Evolutionary conservation across 1,140 invertebrate species (phyloP), one percentile per base, ranked within the genome.

Genomic region (Drosophila virilis): DNA sequence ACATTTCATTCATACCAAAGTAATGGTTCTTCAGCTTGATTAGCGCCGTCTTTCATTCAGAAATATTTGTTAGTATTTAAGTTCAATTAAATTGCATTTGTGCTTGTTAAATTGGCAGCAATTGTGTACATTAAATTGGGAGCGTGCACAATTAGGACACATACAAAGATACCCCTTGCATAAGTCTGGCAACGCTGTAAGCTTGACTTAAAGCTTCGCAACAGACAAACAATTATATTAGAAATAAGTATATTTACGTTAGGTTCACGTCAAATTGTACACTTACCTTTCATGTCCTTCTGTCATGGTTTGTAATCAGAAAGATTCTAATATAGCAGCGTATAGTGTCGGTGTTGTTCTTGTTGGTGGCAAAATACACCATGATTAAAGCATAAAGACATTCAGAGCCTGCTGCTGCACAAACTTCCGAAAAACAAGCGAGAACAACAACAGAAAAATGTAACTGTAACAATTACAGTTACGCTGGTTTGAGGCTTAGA

Each of bases 201-300:
- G 32, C 70, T 67, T 13, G 38, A 71, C 52, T 75, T 64, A 40
- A 59, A 22, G 22, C 22, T 22, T 2, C 22, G 1, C 22, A 22
- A 22, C 22, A 22, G 22, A 3, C 22, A 22, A 22, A 38, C 10
- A 12, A 6, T 17, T 17, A 67, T 1, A 50, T 37, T 35, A 13
- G 10, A 50, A 37, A 55, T 17, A 22, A 35, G n/a, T 8, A 1
- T 28, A 13, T 33, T 17, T 35, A 35, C 15, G 8, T 6, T 1
- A 8, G 12, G 1, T 10, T 37, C 35, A 45, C 1, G 0, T 22
- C 22, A 22, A 22, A 22, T 22, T 22, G 22, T 22, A 22, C 22
- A 80, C 94, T 95, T 93, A 95, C 95, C 95, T 95, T 94, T 95
- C 95, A 95, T 94, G 94, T 94, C 94, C 93, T 94, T 95, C 95